A percentile compares a stretch with the other conserved stretches of the same genome.
Evolutionary conservation across 2,113 vertebrate species (phyloP).

Genomic region (Brachyhypopomus gauderio): DNA sequence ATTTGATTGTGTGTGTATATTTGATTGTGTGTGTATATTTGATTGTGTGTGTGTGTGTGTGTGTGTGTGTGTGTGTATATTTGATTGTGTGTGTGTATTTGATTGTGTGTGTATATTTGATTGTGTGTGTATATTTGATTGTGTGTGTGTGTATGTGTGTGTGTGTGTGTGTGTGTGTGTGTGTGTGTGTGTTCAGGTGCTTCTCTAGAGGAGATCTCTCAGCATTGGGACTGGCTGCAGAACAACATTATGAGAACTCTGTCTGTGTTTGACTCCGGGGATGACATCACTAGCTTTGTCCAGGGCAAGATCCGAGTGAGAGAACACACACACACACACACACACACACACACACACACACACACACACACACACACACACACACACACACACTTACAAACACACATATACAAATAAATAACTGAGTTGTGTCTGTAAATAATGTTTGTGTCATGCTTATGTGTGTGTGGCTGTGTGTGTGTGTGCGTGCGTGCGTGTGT

Average conservation of each 20-base stretch:
- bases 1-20: conserved; percentile 15
- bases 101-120: conserved; percentile 26
- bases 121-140: no score
- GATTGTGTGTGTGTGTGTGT: neutral
- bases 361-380: neutral
- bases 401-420: no score
- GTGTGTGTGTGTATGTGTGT: neutral
- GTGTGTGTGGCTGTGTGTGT: no score
- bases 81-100: conserved; percentile 15
- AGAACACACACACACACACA: neutral
- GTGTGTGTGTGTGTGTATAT: conserved; percentile 3
- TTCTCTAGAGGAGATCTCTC: conserved; percentile 89
- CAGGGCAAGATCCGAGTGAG: conserved; percentile 97
- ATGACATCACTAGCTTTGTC: conserved; percentile 97
- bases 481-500: no score
- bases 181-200: conserved; percentile 74
- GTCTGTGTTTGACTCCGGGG: conserved; percentile 93
- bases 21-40: no score
- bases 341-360: neutral
- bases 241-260: conserved; percentile 94
- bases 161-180: neutral
- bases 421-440: no score
- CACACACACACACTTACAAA: neutral
- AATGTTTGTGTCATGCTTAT: no score
- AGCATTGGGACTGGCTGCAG: conserved; percentile 97